Base-by-base conservation (phyloP, 2,113 vertebrate species). In the Archocentrus centrarchus region DNA sequence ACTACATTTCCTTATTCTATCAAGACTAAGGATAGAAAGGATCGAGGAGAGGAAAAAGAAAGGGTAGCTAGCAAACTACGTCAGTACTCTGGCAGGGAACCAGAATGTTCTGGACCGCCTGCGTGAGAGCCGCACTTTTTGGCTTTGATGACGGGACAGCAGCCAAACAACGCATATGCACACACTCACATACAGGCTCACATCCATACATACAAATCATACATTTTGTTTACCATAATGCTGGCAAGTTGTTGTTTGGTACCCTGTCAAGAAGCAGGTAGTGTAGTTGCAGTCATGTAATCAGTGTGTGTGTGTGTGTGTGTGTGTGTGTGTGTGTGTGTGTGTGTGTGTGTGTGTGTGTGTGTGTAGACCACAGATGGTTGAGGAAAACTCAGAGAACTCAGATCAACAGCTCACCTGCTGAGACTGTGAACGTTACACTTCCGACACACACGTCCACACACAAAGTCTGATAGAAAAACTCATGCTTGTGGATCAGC, bases 401-500 rank as follows among this genome's bases (percentile, higher is more conserved):
- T 90, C 86, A 90, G 85, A 94, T 91, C 92, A 94, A 92, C 90
- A 91, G 92, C 86, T 83, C 90, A 90, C 93, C 90, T 86, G 86
- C 92, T 79, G 91, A 58, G 93, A 83, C 79, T 86, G 92, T 90
- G 89, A 93, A 87, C 4, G 53, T 30, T 75, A 75, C 37, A 4
- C 89, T 91, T 89, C 88, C 82, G 73, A 94, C 59, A 79, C 78
- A 61, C 64, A 39, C 70, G 30, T 35, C 58, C 44, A 64, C 37
- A 73, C 73, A 61, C 75, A 30, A 30, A 35, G 77, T 50, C 59
- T 39, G 82, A 11, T n/a, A 57, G 39, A 41, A 1, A 58, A 75
- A n/a, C 55, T 63, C 78, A 77, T 35, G 22, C 77, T 81, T 55
- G 24, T 4, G 41, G 83, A 92, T 89, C 85, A 91, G 79, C 63